Conservation (phyloP, 2,888 invertebrate genomes). For the Subacronicta megacephala region DNA sequence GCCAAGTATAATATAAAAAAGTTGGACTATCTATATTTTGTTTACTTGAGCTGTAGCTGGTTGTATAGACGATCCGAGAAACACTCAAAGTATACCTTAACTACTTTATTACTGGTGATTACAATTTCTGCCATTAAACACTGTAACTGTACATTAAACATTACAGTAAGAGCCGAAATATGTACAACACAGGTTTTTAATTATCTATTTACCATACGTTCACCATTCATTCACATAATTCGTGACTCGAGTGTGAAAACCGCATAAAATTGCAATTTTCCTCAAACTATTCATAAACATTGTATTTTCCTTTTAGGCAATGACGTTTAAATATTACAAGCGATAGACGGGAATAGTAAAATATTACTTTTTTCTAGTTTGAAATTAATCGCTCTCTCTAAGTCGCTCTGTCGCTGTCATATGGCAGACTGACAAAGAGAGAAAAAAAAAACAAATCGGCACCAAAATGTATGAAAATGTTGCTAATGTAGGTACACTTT, state of each 20-base stretch:
- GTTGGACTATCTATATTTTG: too few relatives aligned
- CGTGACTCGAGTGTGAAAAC: constrained; percentile 28
- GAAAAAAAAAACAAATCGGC: too few relatives aligned
- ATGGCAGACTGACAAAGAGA: too few relatives aligned
- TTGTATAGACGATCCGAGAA: background rate
- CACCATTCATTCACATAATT: constrained; percentile 37
- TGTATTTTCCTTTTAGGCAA: too few relatives aligned
- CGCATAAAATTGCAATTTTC: constrained; percentile 30
- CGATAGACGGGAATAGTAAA: too few relatives aligned
- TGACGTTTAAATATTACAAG: too few relatives aligned
- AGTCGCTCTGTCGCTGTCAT: too few relatives aligned
- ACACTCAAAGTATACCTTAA: constrained; percentile 1
- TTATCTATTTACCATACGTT: constrained; percentile 35
- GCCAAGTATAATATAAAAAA: background rate
- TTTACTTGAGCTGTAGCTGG: too few relatives aligned
- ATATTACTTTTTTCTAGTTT: too few relatives aligned
- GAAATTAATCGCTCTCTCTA: too few relatives aligned
- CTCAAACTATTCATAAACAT: constrained; percentile 6
- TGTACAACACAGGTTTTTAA: constrained; percentile 17
- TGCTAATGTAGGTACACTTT: too few relatives aligned
- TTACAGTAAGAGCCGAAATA: constrained; percentile 14
- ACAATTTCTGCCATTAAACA: constrained; percentile 5
- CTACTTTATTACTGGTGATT: constrained; percentile 1
- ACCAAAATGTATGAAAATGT: too few relatives aligned
- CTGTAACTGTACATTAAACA: constrained; percentile 12